phyloP scores from a whole-genome alignment of 2,113 vertebrate species.

The Regulus satrapa region DNA sequence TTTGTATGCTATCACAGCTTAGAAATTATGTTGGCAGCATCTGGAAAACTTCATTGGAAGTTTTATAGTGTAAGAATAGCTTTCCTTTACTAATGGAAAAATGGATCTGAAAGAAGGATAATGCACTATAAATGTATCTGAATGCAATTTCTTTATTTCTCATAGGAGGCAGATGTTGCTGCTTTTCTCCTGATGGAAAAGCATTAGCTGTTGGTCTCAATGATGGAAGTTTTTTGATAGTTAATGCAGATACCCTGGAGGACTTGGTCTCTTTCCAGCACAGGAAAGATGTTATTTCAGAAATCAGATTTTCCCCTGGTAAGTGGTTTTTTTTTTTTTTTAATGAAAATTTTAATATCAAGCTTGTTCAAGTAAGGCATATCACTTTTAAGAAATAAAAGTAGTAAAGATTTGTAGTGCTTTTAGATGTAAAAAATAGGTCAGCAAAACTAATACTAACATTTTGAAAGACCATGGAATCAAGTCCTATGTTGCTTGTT shows the following conservation, averaged over 20 bases:
- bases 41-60: neutral
- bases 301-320: conserved; percentile 98
- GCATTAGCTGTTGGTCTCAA: conserved; percentile 93
- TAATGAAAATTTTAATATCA: neutral
- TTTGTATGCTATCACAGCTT: neutral
- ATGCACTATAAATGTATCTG: neutral
- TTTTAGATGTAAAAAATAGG: neutral
- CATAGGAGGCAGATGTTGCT: conserved; percentile 94
- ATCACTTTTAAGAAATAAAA: neutral
- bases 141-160: neutral
- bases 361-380: neutral
- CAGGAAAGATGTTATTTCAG: conserved; percentile 95
- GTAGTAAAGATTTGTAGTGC: neutral
- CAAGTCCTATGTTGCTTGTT: neutral
- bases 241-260: conserved; percentile 96
- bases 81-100: neutral
- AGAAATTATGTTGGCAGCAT: neutral
- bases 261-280: conserved; percentile 98
- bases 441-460: neutral
- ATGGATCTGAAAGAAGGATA: neutral
- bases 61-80: neutral
- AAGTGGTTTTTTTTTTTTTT: neutral
- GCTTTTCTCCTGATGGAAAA: conserved; percentile 97
- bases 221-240: conserved; percentile 95
- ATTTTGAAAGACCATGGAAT: neutral